Conservation (phyloP, 2,888 invertebrate species). For the Altica lythri region DNA sequence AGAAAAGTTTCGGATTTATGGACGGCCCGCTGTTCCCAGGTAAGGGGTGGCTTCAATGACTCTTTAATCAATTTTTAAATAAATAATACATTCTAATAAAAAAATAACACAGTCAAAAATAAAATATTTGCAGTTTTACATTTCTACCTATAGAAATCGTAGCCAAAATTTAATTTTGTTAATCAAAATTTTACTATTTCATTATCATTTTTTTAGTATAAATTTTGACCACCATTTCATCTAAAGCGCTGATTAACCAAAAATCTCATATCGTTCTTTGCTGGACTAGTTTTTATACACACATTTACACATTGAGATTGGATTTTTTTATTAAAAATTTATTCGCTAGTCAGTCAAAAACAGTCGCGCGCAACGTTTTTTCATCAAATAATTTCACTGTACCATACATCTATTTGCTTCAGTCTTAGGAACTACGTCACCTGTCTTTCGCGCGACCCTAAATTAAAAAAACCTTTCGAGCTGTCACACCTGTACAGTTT, state of each 20-base stretch:
- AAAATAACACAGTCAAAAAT: slow-evolving; percentile 49
- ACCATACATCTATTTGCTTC: slow-evolving; percentile 28
- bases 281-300: slow-evolving; percentile 51
- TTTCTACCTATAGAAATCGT: too few relatives aligned
- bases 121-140: slow-evolving; percentile 32
- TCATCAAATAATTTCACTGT: slow-evolving; percentile 2
- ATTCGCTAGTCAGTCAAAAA: slow-evolving; percentile 24
- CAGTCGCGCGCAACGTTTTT: slow-evolving; percentile 9
- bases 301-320: slow-evolving; percentile 41
- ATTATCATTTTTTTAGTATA: too few relatives aligned
- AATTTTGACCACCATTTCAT: too few relatives aligned
- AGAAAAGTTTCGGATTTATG: too few relatives aligned
- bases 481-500: slow-evolving; percentile 68
- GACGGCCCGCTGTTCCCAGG: too few relatives aligned
- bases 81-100: slow-evolving; percentile 40
- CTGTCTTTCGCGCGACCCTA: slow-evolving; percentile 59
- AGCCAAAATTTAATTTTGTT: too few relatives aligned
- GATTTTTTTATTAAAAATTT: slow-evolving; percentile 32
- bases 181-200: too few relatives aligned
- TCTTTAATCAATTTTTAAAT: too few relatives aligned
- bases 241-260: slow-evolving; percentile 2
- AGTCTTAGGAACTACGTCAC: slow-evolving; percentile 57
- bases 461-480: slow-evolving; percentile 64
- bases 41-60: too few relatives aligned
- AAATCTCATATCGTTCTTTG: slow-evolving; percentile 21